A percentile compares a stretch with the other conserved stretches of the same genome.
phyloP scores from a whole-genome alignment of 1,140 invertebrate species.

The Sinonovacula constricta region DNA sequence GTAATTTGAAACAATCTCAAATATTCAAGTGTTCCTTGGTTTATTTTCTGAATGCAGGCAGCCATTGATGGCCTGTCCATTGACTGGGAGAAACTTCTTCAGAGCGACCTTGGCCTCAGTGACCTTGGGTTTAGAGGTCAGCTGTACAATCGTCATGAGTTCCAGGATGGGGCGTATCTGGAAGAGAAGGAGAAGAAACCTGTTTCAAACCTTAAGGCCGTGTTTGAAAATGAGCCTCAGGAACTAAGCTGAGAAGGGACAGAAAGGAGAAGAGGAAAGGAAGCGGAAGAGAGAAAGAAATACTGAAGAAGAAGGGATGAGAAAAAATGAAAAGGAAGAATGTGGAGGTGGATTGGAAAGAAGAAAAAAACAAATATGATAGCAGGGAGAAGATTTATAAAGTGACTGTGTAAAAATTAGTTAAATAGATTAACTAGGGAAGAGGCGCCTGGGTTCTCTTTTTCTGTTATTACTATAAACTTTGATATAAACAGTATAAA shows the following conservation, averaged over 20 bases:
- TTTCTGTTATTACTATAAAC: too few relatives aligned
- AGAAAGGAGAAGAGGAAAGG: too few relatives aligned
- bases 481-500: too few relatives aligned
- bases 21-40: neutral
- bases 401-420: too few relatives aligned
- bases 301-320: too few relatives aligned
- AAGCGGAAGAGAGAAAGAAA: too few relatives aligned
- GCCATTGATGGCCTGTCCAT: conserved; percentile 64
- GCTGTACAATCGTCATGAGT: conserved; percentile 74
- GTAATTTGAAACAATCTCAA: neutral
- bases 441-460: too few relatives aligned
- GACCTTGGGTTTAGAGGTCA: conserved; percentile 68
- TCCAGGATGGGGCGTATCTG: conserved; percentile 73
- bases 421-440: too few relatives aligned
- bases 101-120: conserved; percentile 74
- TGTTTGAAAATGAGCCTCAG: conserved; percentile 67
- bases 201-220: conserved; percentile 66
- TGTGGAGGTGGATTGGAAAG: too few relatives aligned
- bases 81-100: conserved; percentile 70
- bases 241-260: conserved; percentile 61
- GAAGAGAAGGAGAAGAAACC: conserved; percentile 74
- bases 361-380: too few relatives aligned
- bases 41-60: conserved; percentile 57
- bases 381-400: too few relatives aligned
- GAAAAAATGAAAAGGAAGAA: too few relatives aligned